Percentiles rank a stretch among this genome's conserved stretches.
Conservation (phyloP, 2,797 vertebrate genomes). For the Trichosurus vulpecula region DNA sequence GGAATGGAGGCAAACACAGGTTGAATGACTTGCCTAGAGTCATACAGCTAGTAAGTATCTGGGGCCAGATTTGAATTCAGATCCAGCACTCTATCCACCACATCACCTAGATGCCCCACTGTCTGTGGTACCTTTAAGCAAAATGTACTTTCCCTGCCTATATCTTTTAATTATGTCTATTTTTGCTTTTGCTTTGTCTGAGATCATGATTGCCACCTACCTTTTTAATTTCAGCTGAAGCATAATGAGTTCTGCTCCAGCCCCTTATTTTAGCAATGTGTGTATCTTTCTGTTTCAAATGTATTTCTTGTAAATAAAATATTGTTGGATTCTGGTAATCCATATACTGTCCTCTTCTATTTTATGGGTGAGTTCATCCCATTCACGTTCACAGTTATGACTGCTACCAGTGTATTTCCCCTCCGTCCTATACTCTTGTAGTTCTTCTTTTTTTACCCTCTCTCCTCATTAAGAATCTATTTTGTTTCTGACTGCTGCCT, state of each 20-base stretch:
- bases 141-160: neutral
- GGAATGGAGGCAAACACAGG: neutral
- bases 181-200: neutral
- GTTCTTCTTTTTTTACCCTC: neutral
- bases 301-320: neutral
- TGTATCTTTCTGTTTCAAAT: neutral
- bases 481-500: neutral
- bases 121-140: neutral
- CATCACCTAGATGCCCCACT: neutral
- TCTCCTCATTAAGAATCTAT: neutral
- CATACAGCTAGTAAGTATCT: neutral
- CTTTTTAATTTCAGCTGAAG: neutral
- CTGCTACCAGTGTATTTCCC: neutral
- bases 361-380: neutral
- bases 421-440: neutral
- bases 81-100: neutral
- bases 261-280: neutral
- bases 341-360: neutral
- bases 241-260: neutral
- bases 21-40: neutral
- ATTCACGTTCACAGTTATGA: neutral
- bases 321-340: neutral
- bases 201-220: neutral
- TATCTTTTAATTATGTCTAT: neutral
- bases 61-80: neutral